Conservation (phyloP, 2,888 invertebrate species). For the Hemaris fuciformis region DNA sequence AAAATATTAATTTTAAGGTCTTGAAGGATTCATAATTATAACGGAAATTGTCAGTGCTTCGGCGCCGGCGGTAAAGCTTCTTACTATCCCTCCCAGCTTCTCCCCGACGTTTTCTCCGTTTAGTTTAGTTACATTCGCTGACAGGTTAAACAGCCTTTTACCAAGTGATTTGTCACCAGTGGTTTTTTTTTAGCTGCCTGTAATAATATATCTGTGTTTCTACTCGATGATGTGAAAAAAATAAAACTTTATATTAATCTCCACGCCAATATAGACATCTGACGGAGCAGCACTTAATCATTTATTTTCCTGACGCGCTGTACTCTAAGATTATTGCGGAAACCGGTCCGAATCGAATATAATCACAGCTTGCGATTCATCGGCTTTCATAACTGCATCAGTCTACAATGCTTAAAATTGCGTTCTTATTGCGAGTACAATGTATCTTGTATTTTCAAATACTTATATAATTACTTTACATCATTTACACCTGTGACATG, state of each 20-base stretch:
- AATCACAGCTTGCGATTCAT: slow-evolving; percentile 17
- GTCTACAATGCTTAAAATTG: not conserved
- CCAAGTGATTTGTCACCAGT: no score
- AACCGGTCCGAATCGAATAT: slow-evolving; percentile 47
- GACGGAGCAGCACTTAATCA: not conserved
- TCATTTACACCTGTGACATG: not conserved
- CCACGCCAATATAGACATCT: slow-evolving; percentile 6
- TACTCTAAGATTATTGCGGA: slow-evolving; percentile 52
- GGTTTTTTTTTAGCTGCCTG: no score
- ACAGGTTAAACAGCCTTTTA: no score
- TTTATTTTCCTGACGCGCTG: slow-evolving; percentile 23
- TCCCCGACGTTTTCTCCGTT: no score
- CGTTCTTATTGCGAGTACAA: not conserved
- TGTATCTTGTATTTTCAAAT: not conserved
- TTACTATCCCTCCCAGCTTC: no score
- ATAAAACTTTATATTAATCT: slow-evolving; percentile 14
- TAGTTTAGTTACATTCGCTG: no score
- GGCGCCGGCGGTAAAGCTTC: no score
- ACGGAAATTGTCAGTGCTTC: no score
- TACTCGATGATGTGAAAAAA: no score
- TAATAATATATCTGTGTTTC: no score
- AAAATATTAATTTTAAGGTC: no score
- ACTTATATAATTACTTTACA: not conserved
- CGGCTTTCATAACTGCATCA: not conserved
- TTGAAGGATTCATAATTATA: no score